These are phyloP conservation scores for Drosophila pectinifera DNA, from an alignment of 1,140 invertebrate species.

Conservation along the genomic window DNA sequence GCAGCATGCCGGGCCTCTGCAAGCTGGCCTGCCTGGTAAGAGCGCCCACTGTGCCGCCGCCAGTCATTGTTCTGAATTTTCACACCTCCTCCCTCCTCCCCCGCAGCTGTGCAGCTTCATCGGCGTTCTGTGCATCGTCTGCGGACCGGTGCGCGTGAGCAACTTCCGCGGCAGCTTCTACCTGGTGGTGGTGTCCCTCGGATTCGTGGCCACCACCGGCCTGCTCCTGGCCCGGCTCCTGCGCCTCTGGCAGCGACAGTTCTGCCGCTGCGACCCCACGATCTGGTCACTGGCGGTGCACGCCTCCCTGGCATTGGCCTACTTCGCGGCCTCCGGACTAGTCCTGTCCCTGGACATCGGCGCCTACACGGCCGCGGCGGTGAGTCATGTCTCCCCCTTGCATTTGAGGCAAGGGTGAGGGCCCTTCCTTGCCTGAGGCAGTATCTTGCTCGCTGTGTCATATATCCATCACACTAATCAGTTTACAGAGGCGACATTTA, in stretches of 20 bases:
- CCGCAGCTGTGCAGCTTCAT: constrained; percentile 60
- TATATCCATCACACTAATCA: too few species aligned
- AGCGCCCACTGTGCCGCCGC: background rate
- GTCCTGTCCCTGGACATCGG: constrained; percentile 65
- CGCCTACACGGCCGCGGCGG: constrained; percentile 65
- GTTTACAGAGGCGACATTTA: constrained; percentile 4
- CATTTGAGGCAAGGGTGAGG: background rate
- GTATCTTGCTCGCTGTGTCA: too few species aligned
- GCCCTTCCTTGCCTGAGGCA: too few species aligned
- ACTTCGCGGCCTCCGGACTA: constrained; percentile 68
- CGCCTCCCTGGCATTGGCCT: constrained; percentile 46
- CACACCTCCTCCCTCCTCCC: background rate
- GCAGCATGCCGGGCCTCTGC: constrained; percentile 59
- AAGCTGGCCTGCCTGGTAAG: constrained; percentile 70
- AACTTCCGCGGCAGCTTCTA: constrained; percentile 74
- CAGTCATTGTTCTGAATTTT: background rate
- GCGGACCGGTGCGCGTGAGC: constrained; percentile 66
- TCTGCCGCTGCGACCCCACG: constrained; percentile 34
- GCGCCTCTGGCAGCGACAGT: constrained; percentile 52
- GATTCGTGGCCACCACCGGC: constrained; percentile 43
- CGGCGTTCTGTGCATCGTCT: constrained; percentile 64
- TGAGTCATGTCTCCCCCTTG: constrained; percentile 27
- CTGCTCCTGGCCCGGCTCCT: constrained; percentile 49
- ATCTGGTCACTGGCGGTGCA: constrained; percentile 57
- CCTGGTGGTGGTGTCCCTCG: constrained; percentile 48